Percentiles rank a stretch among this genome's conserved stretches.
These are phyloP conservation scores for Bryconaethiops microstoma DNA, from an alignment of 2,797 vertebrate genomes.

Conservation along the genomic window DNA sequence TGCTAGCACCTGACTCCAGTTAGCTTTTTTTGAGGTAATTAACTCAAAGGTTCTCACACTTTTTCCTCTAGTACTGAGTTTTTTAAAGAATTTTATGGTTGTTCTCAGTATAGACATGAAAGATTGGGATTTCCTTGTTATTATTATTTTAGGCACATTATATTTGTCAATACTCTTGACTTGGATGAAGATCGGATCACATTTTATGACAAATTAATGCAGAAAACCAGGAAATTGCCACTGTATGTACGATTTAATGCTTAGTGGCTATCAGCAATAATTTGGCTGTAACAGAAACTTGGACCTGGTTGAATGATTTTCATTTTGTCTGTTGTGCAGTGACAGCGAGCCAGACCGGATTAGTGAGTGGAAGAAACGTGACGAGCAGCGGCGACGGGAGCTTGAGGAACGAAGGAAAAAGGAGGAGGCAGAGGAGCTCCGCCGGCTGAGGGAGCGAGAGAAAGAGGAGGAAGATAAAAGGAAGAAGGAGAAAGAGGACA, in stretches of 20 bases:
- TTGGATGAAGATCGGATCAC: too few species aligned
- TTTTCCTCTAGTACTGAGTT: too few species aligned
- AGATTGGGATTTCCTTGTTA: too few species aligned
- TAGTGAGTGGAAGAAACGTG: constrained; percentile 94
- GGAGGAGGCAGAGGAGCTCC: constrained; percentile 93
- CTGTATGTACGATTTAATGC: not conserved
- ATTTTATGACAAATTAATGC: too few species aligned
- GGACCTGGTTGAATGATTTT: not conserved
- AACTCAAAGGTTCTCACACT: too few species aligned
- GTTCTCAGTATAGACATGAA: too few species aligned
- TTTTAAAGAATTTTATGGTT: too few species aligned
- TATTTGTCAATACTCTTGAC: too few species aligned
- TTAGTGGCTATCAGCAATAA: not conserved
- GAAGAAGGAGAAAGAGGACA: constrained; percentile 83
- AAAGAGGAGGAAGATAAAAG: constrained; percentile 90
- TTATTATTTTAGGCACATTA: too few species aligned
- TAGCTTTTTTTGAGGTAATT: too few species aligned
- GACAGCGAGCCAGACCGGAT: constrained; percentile 92
- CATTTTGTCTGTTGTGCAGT: constrained; percentile 63
- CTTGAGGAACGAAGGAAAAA: constrained; percentile 91
- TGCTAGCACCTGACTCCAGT: too few species aligned
- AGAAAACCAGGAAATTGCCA: too few species aligned
- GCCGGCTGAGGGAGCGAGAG: constrained; percentile 88
- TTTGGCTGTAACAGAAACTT: not conserved
- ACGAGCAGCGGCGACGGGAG: constrained; percentile 88